These are phyloP conservation scores for Chelonus formosanus DNA, from an alignment of 2,888 invertebrate species.

Conservation along the genomic window DNA sequence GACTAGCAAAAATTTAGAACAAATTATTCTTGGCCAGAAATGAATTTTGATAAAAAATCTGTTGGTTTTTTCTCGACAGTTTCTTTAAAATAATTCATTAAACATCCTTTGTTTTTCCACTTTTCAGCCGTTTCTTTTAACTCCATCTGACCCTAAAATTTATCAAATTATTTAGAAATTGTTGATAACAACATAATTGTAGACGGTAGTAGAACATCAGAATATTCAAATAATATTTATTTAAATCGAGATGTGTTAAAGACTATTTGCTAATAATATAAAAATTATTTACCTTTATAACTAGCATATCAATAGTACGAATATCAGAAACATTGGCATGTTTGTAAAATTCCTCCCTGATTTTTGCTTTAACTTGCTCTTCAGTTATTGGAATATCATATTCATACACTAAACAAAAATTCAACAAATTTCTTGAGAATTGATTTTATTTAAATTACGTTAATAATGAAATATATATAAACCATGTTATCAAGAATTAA, in stretches of 20 bases:
- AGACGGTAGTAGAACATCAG: no score
- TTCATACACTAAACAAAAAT: slow-evolving; percentile 74
- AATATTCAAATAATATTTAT: no score
- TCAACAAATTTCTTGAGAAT: neutral
- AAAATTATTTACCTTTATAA: slow-evolving; percentile 78
- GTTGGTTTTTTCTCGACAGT: slow-evolving; percentile 84
- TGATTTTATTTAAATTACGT: neutral
- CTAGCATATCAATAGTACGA: slow-evolving; percentile 88
- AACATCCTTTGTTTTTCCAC: slow-evolving; percentile 89
- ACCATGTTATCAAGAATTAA: neutral
- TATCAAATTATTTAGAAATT: neutral
- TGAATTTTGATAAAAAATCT: slow-evolving; percentile 92
- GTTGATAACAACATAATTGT: no score
- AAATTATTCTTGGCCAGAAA: slow-evolving; percentile 68
- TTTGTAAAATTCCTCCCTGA: slow-evolving; percentile 81
- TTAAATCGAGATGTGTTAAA: no score
- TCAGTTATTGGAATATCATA: slow-evolving; percentile 83
- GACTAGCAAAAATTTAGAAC: neutral
- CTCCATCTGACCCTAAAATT: slow-evolving; percentile 91
- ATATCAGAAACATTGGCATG: slow-evolving; percentile 84
- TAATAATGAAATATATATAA: neutral
- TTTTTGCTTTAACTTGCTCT: slow-evolving; percentile 74
- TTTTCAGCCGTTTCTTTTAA: slow-evolving; percentile 83
- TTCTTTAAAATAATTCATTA: slow-evolving; percentile 90
- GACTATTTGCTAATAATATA: no score